A percentile compares a stretch with the other conserved stretches of the same genome.
These are phyloP conservation scores for Platichthys flesus DNA, from an alignment of 2,113 vertebrate species.

Conservation along the genomic window DNA sequence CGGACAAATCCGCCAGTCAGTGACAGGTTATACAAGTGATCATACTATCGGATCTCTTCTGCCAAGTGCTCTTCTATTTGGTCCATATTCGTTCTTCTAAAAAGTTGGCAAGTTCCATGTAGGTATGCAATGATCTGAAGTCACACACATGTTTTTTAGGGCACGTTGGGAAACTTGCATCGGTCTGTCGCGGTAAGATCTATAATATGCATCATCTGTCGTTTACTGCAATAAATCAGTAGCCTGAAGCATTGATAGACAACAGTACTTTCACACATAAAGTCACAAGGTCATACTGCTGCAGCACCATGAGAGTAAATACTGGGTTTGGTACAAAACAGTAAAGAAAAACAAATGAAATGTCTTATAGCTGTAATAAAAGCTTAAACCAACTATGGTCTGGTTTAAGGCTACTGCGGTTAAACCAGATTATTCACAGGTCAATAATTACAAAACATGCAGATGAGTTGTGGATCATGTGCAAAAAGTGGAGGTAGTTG, in stretches of 20 bases:
- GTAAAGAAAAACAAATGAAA: slow-evolving; percentile 5
- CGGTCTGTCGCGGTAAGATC: neutral
- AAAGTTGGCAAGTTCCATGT: too few relatives aligned
- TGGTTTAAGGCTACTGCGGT: slow-evolving; percentile 7
- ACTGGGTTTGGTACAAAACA: neutral
- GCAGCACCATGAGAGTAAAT: neutral
- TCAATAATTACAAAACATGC: too few relatives aligned
- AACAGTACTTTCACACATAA: neutral
- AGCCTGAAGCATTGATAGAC: slow-evolving; percentile 19
- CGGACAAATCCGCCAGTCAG: too few relatives aligned
- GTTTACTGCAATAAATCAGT: neutral
- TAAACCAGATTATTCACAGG: neutral
- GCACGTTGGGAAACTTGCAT: neutral
- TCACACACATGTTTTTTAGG: neutral
- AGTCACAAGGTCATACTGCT: neutral
- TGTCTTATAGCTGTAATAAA: neutral
- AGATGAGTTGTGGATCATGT: too few relatives aligned
- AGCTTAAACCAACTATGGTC: neutral
- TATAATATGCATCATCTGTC: neutral
- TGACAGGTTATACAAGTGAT: too few relatives aligned
- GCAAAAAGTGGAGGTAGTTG: too few relatives aligned
- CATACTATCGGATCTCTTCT: too few relatives aligned
- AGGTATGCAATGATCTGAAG: neutral
- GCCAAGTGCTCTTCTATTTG: too few relatives aligned
- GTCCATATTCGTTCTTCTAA: too few relatives aligned